Evolutionary conservation across 2,113 vertebrate species (phyloP), one percentile per base, ranked within the genome.

Genomic region (Sigmodon hispidus): DNA sequence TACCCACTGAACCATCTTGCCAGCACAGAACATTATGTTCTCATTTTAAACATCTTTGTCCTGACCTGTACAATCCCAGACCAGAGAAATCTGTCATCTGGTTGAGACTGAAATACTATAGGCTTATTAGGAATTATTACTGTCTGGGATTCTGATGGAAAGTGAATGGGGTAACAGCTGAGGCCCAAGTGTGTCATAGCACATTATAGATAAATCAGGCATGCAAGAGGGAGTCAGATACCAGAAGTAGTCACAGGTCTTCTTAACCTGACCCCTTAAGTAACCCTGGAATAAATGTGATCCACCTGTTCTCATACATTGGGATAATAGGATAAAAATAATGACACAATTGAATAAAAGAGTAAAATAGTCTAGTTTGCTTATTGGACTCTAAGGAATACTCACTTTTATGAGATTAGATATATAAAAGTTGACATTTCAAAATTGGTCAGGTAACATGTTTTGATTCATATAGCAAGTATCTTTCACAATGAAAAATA

Each of bases 31-130:
- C 55, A 83, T 76, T 84, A 63, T 80, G 85, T 75, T 61, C 48
- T 87, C 36, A 75, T 92, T 93, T n/a, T 34, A 36, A 70, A 75
- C 48, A 48, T 2, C 1, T 65, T 89, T 92, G n/a, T 87, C 36
- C 48, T 34, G 11, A 67, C 86, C 93, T 79, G 45, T 21, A 69
- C 76, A 94, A 85, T 94, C 90, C 91, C 94, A 96, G 89, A 48
- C 17, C 24, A 61, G 81, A 69, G 73, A 21, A 57, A 81, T 70
- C 84, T 81, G 0, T 13, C 15, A 72, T 67, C 93, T 73, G 0
- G 0, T 79, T 73, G 84, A 80, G 90, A 50, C 91, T 65, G 34
- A 5, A 34, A 40, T 43, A 52, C 89, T 76, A 9, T 9, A 17
- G 92, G 80, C 90, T 75, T 93, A 34, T 7, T 0, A 59, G 67